Conservation (phyloP, 2,888 invertebrate species). For the Congeria kusceri region DNA sequence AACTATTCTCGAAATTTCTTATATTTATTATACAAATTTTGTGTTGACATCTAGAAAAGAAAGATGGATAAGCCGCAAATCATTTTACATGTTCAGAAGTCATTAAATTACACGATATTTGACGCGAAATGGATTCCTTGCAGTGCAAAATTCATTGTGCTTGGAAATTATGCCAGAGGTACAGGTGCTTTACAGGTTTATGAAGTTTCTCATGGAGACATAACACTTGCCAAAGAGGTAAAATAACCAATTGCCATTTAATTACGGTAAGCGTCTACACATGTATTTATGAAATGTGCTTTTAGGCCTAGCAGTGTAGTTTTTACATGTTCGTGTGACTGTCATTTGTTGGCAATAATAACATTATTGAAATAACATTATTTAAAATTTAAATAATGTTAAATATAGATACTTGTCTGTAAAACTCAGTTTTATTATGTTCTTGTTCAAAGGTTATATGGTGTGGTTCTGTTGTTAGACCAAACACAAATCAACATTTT, state of each 20-base stretch:
- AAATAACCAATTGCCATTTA: not conserved
- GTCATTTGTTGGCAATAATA: no score
- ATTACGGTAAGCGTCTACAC: no score
- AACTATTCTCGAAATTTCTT: constrained; percentile 48
- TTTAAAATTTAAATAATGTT: no score
- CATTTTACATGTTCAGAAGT: constrained; percentile 93
- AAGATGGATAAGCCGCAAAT: constrained; percentile 94
- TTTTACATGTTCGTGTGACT: no score
- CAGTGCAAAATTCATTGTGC: constrained; percentile 95
- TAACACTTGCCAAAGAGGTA: constrained; percentile 88
- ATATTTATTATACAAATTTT: not conserved
- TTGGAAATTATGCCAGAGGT: constrained; percentile 94
- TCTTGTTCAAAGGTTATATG: no score
- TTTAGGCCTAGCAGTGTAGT: no score
- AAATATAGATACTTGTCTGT: no score
- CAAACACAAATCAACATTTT: no score
- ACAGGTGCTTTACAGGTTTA: constrained; percentile 92
- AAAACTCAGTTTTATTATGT: no score
- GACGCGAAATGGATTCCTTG: constrained; percentile 98
- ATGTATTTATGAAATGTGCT: no score
- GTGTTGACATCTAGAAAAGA: not conserved
- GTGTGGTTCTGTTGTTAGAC: no score
- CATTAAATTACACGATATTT: constrained; percentile 93
- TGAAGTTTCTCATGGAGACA: constrained; percentile 89
- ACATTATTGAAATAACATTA: no score